A percentile compares a stretch with the other conserved stretches of the same genome.
Evolutionary conservation across 2,888 invertebrate species (phyloP).

Genomic region (Hirtodrosophila alboralis): DNA sequence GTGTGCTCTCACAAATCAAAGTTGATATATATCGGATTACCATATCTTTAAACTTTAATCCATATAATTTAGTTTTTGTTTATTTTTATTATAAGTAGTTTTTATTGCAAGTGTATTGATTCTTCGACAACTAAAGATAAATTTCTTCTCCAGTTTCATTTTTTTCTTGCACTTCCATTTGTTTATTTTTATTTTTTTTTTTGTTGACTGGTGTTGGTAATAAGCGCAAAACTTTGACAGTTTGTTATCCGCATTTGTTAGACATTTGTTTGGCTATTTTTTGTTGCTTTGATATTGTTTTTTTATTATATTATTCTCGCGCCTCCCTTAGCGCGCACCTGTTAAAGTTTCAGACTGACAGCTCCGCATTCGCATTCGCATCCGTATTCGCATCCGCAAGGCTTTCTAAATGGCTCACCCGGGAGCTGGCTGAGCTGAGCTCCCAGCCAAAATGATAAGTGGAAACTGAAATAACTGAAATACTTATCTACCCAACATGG

Average conservation of each 20-base stretch:
- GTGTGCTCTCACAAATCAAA: no score
- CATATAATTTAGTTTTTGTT: no score
- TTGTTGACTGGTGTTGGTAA: constrained; percentile 59
- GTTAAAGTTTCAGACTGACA: constrained; percentile 59
- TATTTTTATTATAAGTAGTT: no score
- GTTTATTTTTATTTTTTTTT: constrained; percentile 4
- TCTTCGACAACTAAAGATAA: no score
- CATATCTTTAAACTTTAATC: no score
- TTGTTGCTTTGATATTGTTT: constrained; percentile 13
- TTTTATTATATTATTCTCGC: constrained; percentile 17
- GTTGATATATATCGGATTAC: no score
- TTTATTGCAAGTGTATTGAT: no score
- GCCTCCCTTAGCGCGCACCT: constrained; percentile 63
- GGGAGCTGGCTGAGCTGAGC: constrained; percentile 44
- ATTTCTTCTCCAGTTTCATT: no score
- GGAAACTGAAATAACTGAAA: constrained; percentile 40
- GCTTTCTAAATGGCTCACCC: constrained; percentile 58
- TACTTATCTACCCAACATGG: constrained; percentile 1
- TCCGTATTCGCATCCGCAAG: constrained; percentile 21
- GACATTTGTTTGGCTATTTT: constrained; percentile 41
- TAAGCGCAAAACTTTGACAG: constrained; percentile 80
- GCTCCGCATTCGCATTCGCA: constrained; percentile 20
- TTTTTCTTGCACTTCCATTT: constrained; percentile 14
- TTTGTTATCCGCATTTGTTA: constrained; percentile 80
- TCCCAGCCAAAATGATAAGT: constrained; percentile 55